Conservation (phyloP, 2,113 vertebrate species). For the Leucosticte australis region DNA sequence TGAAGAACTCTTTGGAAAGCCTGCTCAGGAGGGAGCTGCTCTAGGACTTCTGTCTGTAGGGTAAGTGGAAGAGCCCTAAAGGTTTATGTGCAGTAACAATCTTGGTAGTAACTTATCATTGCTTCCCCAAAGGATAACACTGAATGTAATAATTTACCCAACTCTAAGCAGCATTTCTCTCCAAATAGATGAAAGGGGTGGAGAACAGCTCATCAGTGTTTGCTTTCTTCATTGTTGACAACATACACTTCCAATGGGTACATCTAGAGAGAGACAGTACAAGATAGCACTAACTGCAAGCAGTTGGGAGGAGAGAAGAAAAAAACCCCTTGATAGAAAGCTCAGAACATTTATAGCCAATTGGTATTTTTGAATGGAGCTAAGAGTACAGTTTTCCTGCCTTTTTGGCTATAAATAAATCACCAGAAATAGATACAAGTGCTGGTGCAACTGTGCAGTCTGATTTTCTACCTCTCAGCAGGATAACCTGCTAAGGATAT, state of each 20-base stretch:
- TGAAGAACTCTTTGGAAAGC: not conserved
- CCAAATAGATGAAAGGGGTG: not conserved
- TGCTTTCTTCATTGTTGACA: not conserved
- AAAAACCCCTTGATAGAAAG: not conserved
- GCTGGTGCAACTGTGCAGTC: not conserved
- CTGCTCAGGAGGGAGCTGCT: not conserved
- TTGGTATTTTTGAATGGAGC: not conserved
- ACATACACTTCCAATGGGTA: not conserved
- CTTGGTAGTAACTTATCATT: not conserved
- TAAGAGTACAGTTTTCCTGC: not conserved
- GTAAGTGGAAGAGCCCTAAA: not conserved
- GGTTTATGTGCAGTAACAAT: not conserved
- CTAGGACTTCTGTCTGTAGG: not conserved
- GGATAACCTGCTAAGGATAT: not conserved
- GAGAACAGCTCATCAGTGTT: not conserved
- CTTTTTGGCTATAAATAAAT: slow-evolving; percentile 21
- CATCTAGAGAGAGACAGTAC: not conserved
- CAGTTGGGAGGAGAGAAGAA: not conserved
- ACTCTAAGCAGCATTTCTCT: not conserved
- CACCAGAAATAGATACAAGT: slow-evolving; percentile 7
- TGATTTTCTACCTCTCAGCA: slow-evolving; percentile 3
- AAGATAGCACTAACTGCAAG: not conserved
- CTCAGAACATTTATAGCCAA: not conserved
- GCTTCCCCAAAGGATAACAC: not conserved
- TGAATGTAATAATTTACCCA: slow-evolving; percentile 8